These are phyloP conservation scores for Gymnocypris eckloni DNA, from an alignment of 2,797 vertebrate species.

Conservation along the genomic window DNA sequence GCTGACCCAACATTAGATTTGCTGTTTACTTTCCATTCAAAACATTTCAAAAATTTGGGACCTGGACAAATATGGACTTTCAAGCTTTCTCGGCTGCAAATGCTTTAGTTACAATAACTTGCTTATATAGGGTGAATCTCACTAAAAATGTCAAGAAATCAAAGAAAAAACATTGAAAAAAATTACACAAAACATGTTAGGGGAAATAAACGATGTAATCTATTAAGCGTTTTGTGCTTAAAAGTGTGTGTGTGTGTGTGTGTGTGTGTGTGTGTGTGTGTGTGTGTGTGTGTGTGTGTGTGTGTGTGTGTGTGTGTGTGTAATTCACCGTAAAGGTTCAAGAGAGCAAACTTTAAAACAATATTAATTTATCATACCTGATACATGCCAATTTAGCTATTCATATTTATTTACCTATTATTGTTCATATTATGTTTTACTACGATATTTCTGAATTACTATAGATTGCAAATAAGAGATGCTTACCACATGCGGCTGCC, in stretches of 20 bases:
- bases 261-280: too few relatives aligned
- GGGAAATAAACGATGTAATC: not conserved
- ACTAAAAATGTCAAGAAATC: not conserved
- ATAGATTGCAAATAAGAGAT: constrained; percentile 6
- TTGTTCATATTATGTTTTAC: not conserved
- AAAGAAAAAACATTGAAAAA: not conserved
- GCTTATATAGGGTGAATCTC: not conserved
- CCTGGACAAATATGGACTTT: constrained; percentile 8
- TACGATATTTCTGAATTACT: not conserved
- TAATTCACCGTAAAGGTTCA: not conserved
- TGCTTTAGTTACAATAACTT: not conserved
- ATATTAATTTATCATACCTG: not conserved
- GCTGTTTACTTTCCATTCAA: constrained; percentile 46
- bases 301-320: not conserved
- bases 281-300: not conserved
- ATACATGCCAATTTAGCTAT: not conserved
- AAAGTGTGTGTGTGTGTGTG: too few relatives aligned
- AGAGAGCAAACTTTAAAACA: not conserved
- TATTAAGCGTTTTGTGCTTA: not conserved
- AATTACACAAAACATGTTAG: too few relatives aligned
- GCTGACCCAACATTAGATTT: constrained; percentile 43
- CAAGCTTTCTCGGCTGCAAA: constrained; percentile 2
- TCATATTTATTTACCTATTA: not conserved
- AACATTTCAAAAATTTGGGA: constrained; percentile 24
- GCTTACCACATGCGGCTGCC: constrained; percentile 89